These are phyloP conservation scores for Ostrea edulis DNA, from an alignment of 1,140 invertebrate species.

Conservation along the genomic window DNA sequence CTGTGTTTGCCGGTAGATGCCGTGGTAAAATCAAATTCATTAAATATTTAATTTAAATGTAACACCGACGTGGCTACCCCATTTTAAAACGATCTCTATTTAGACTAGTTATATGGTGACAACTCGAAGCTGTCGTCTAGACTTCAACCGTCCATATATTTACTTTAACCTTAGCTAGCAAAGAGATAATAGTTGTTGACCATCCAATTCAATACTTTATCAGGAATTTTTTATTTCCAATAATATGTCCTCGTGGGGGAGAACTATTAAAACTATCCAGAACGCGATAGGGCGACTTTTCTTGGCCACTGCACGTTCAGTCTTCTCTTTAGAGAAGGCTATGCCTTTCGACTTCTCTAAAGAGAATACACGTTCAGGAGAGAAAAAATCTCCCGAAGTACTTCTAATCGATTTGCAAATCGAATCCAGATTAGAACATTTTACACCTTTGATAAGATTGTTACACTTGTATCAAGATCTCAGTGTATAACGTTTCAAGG, in stretches of 20 bases:
- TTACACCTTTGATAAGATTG: constrained; percentile 28
- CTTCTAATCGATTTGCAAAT: constrained; percentile 2
- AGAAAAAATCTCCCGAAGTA: neutral
- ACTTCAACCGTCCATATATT: neutral
- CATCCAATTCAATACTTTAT: neutral
- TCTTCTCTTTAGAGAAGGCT: too few relatives aligned
- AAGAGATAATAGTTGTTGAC: neutral
- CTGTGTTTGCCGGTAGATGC: neutral
- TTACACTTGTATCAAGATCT: neutral
- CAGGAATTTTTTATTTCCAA: neutral
- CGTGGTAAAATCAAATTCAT: neutral
- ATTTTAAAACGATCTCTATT: neutral
- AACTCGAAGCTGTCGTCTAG: neutral
- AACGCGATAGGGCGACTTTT: neutral
- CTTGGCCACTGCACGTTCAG: neutral
- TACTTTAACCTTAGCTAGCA: neutral
- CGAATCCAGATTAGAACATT: constrained; percentile 18
- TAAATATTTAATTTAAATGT: constrained; percentile 33
- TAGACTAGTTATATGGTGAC: neutral
- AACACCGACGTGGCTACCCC: neutral
- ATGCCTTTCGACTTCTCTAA: too few relatives aligned
- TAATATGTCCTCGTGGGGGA: neutral
- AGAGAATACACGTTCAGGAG: neutral
- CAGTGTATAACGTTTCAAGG: neutral
- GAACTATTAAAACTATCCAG: neutral